These are phyloP conservation scores for Marisa cornuarietis DNA, from an alignment of 1,140 invertebrate species.

Conservation along the genomic window DNA sequence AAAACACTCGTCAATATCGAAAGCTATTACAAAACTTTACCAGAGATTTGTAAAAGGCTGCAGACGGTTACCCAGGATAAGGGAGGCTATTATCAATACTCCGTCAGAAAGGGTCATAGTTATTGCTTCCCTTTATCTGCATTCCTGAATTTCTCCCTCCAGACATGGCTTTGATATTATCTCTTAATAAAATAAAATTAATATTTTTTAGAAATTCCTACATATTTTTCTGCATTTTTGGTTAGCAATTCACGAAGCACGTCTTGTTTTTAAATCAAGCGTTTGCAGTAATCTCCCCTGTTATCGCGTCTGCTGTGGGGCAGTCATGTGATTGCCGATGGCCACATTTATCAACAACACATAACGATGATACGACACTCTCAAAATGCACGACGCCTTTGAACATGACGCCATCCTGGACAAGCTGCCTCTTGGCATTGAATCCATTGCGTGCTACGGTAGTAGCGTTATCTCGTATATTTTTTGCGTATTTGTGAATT, in stretches of 20 bases:
- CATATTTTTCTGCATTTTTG: not conserved
- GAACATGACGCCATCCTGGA: slow-evolving; percentile 78
- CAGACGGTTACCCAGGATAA: no score
- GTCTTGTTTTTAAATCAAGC: not conserved
- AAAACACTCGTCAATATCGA: no score
- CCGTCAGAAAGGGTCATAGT: no score
- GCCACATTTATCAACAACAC: not conserved
- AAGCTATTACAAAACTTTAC: no score
- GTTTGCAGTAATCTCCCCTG: slow-evolving; percentile 8
- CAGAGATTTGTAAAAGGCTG: no score
- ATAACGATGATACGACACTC: not conserved
- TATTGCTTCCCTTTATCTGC: no score
- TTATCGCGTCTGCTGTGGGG: not conserved
- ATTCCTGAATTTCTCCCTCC: not conserved
- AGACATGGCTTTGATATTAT: not conserved
- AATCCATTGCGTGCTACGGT: slow-evolving; percentile 92
- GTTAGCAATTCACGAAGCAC: not conserved
- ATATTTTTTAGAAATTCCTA: not conserved
- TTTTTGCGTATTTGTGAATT: not conserved
- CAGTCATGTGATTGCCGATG: slow-evolving; percentile 26
- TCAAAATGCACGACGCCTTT: slow-evolving; percentile 86
- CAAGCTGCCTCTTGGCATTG: slow-evolving; percentile 87
- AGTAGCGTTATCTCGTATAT: slow-evolving; percentile 71
- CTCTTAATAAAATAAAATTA: not conserved
- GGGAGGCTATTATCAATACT: no score